Evolutionary conservation across 2,113 vertebrate species (phyloP), one percentile per base, ranked within the genome.

Genomic region (Balaenoptera acutorostrata): DNA sequence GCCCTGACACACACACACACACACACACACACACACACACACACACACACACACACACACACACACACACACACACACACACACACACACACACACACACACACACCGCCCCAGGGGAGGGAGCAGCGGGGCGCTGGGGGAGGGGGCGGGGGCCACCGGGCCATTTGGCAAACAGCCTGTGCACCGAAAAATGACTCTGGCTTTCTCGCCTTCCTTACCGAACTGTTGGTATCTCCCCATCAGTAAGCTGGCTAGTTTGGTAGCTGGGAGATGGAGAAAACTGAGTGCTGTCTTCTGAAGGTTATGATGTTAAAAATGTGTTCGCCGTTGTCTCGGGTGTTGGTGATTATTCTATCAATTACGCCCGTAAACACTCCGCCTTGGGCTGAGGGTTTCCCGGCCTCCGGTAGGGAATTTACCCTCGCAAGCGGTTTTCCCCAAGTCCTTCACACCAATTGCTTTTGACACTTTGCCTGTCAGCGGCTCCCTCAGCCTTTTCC

Each of bases 301-400:
- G 98, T 71, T 97, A 98, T 97, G 95, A 88, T 97, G 97, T 97
- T 96, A 92, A 96, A 95, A 97, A 96, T 87, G 98, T 92, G 94
- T 80, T 85, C 80, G 52, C 97, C 69, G 57, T 96, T 93, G 97
- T 98, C 84, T n/a, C 90, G 18, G 87, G 92, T 94, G 55, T 96
- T 46, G 11, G n/a, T 98, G 98, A 98, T 98, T 98, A 98, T 97
- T 98, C 97, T 97, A 97, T 98, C 98, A 98, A 98, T 99, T 98
- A 98, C 81, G 44, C 98, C 95, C 59, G 83, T 98, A 98, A 98
- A 98, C 98, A 98, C 96, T 97, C 97, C 5, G 94, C 98, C 96
- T 94, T 96, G 97, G 75, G 95, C 97, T 31, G 95, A 96, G 95
- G 98, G 98, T 98, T 98, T 98, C 97, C 97, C 0, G 0, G 91